These are phyloP conservation scores for Sander lucioperca DNA, from an alignment of 2,113 vertebrate species.

Conservation along the genomic window DNA sequence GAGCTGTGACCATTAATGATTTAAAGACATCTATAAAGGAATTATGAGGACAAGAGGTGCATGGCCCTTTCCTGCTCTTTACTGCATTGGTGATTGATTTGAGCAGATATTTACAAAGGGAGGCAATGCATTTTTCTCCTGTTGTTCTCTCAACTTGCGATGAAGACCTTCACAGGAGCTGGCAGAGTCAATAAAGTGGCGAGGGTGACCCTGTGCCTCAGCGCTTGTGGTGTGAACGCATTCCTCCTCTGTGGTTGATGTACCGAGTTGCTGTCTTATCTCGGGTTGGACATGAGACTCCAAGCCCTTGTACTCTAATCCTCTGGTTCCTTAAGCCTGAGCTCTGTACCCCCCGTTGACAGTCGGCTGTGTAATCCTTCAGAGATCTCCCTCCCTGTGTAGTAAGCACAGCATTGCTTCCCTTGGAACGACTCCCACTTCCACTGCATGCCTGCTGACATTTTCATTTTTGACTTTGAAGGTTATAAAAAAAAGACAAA, in stretches of 20 bases:
- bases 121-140: slow-evolving; percentile 42
- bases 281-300: slow-evolving; percentile 66
- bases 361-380: slow-evolving; percentile 76
- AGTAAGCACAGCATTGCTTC: slow-evolving; percentile 59
- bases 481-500: slow-evolving; percentile 17
- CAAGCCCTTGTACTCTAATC: slow-evolving; percentile 74
- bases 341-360: slow-evolving; percentile 67
- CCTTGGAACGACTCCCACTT: slow-evolving; percentile 47
- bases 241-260: slow-evolving; percentile 51
- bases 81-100: slow-evolving; percentile 70
- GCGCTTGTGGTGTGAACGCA: slow-evolving; percentile 21
- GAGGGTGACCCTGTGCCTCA: slow-evolving; percentile 50
- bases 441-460: slow-evolving; percentile 36
- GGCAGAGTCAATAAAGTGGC: slow-evolving; percentile 58
- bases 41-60: slow-evolving; percentile 75
- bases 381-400: slow-evolving; percentile 69
- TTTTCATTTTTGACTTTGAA: slow-evolving; percentile 61
- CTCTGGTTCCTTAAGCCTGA: slow-evolving; percentile 73
- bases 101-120: slow-evolving; percentile 75
- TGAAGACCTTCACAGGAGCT: slow-evolving; percentile 49
- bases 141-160: slow-evolving; percentile 36
- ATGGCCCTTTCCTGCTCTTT: slow-evolving; percentile 59
- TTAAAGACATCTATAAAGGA: slow-evolving; percentile 83
- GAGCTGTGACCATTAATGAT: slow-evolving; percentile 80
- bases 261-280: slow-evolving; percentile 69